Evolutionary conservation across 2,113 vertebrate genomes (phyloP), one percentile per base, ranked within the genome.

Genomic region (Willisornis vidua): DNA sequence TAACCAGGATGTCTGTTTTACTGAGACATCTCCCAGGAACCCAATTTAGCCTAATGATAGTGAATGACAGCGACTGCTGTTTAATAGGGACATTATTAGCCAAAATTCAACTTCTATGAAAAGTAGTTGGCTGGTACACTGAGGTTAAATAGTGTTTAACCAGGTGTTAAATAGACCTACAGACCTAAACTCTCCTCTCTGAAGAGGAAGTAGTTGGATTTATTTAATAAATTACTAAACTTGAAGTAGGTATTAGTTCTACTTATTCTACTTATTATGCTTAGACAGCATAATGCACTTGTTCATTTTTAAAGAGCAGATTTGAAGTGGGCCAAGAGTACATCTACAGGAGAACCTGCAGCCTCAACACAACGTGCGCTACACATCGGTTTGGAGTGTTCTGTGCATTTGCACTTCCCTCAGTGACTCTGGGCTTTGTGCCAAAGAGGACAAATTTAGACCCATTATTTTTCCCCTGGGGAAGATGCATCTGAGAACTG

Each of bases 41-140:
- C 61, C 57, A 86, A 43, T 95, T 97, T 96, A 91, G 76, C n/a
- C 52, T 97, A 96, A 96, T 92, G 81, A 89, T 63, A 77, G 73
- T 85, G 92, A 92, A 95, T 96, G 90, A 45, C 92, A 83, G 86
- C 79, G 94, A 87, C 66, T 91, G 59, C 59, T 95, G 48, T 88
- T 96, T 96, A 96, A 96, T 75, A 95, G 86, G 79, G 67, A 78
- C 61, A 19, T 85, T 94, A 95, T 95, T 96, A 96, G 90, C 73
- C 92, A 95, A 94, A 95, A 93, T 85, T 79, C 88, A 72, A 37
- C 54, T 48, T 88, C 43, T 45, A 39, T 87, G 65, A 46, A 73
- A 78, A 77, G 89, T 85, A 87, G 79, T 46, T 75, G 92, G 52
- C 58, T 3, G 3, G 37, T 72, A 55, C 8, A 7, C 55, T 39